Evolutionary conservation across 1,140 invertebrate species (phyloP).

Genomic region (Polypedilum pembai): DNA sequence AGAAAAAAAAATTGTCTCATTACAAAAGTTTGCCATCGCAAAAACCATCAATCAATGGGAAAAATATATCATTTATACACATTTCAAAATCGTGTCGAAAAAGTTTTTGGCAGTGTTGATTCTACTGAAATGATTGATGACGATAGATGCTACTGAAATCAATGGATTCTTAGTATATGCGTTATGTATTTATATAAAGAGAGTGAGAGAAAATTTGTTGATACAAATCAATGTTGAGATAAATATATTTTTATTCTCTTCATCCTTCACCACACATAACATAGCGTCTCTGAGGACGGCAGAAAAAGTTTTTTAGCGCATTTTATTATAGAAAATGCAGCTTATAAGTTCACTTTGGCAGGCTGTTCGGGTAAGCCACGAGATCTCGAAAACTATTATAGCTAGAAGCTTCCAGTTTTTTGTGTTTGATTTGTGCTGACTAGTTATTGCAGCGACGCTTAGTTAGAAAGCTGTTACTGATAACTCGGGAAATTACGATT

Average conservation of each 20-base stretch:
- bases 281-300: too few species aligned
- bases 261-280: too few species aligned
- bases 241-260: not conserved
- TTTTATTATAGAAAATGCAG: too few species aligned
- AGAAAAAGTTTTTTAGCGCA: too few species aligned
- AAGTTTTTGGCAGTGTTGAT: slow-evolving; percentile 18
- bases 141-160: slow-evolving; percentile 4
- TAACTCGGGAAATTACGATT: too few species aligned
- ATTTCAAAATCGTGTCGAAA: slow-evolving; percentile 23
- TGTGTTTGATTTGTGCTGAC: too few species aligned
- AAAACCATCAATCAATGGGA: slow-evolving; percentile 25
- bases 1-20: slow-evolving; percentile 10
- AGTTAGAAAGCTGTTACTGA: too few species aligned
- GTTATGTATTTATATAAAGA: not conserved
- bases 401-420: too few species aligned
- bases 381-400: too few species aligned
- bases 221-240: slow-evolving; percentile 26
- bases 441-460: too few species aligned
- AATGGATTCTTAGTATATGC: not conserved
- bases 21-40: slow-evolving; percentile 11
- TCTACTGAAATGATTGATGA: slow-evolving; percentile 23
- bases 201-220: slow-evolving; percentile 21
- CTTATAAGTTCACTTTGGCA: too few species aligned
- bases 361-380: too few species aligned
- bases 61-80: slow-evolving; percentile 23